These are phyloP conservation scores for Apeltes quadracus DNA, from an alignment of 2,113 vertebrate species.

Conservation along the genomic window DNA sequence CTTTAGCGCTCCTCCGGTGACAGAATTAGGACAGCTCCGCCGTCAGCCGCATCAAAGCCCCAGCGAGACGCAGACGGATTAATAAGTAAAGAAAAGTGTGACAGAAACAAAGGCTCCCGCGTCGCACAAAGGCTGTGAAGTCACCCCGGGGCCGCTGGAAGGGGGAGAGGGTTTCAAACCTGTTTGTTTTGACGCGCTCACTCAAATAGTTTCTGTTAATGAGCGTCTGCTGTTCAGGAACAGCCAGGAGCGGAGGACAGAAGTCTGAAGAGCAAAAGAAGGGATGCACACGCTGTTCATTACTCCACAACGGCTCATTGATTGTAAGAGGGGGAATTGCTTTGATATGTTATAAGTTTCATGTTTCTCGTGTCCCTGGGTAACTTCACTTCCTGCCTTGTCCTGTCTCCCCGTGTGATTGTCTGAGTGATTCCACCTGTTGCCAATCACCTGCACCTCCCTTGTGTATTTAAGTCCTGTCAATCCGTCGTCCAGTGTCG, in stretches of 20 bases:
- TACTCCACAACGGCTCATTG: conserved; percentile 65
- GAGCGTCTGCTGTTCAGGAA: conserved; percentile 29
- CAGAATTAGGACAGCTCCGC: conserved; percentile 72
- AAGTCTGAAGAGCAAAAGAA: conserved; percentile 49
- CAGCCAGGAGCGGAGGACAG: conserved; percentile 41
- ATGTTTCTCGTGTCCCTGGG: too few relatives aligned
- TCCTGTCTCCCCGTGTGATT: too few relatives aligned
- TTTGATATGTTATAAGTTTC: too few relatives aligned
- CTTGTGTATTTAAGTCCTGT: too few relatives aligned
- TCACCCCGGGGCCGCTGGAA: conserved; percentile 48
- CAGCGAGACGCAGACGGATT: conserved; percentile 63
- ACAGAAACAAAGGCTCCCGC: conserved; percentile 54
- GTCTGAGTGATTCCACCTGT: too few relatives aligned
- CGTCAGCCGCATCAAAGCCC: conserved; percentile 61
- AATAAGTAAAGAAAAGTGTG: conserved; percentile 71
- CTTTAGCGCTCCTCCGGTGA: conserved; percentile 62
- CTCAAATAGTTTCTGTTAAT: conserved; percentile 40
- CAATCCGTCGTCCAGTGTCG: too few relatives aligned
- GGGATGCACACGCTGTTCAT: conserved; percentile 60
- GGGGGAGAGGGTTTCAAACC: conserved; percentile 47
- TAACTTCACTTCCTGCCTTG: too few relatives aligned
- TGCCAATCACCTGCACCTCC: too few relatives aligned
- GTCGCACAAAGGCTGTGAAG: conserved; percentile 48
- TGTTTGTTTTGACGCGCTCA: conserved; percentile 54
- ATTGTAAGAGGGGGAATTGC: too few relatives aligned